Percentiles rank a stretch among this genome's conserved stretches.
These are phyloP conservation scores for Clarias platycephalus DNA, from an alignment of 2,797 vertebrate genomes.

Conservation along the genomic window DNA sequence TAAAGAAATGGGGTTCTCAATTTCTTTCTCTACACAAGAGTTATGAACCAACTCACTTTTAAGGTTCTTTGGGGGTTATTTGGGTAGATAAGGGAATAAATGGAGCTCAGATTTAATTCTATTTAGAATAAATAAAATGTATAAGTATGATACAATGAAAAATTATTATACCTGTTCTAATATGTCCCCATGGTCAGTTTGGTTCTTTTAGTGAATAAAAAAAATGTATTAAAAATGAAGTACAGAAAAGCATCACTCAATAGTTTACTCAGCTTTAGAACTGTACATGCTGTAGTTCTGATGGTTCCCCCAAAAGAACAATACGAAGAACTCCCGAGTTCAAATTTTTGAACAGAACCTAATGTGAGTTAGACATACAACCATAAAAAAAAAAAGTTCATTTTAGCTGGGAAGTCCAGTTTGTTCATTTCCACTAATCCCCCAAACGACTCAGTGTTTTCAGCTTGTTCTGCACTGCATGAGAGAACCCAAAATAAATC, in stretches of 20 bases:
- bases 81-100: neutral
- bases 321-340: neutral
- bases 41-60: neutral
- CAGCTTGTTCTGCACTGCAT: neutral
- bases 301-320: neutral
- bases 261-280: neutral
- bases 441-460: neutral
- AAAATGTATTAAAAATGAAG: neutral
- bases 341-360: no score
- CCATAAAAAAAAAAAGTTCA: neutral
- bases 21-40: neutral
- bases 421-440: neutral
- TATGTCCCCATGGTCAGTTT: neutral
- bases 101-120: neutral
- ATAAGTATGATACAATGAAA: neutral
- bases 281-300: neutral
- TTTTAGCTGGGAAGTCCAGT: neutral
- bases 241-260: neutral
- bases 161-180: neutral
- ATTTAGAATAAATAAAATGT: neutral
- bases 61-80: neutral
- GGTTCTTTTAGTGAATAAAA: neutral
- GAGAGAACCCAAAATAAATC: constrained; percentile 27
- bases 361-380: neutral
- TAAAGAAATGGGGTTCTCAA: neutral